These are phyloP conservation scores for Etheostoma cragini DNA, from an alignment of 2,113 vertebrate species.

Conservation along the genomic window DNA sequence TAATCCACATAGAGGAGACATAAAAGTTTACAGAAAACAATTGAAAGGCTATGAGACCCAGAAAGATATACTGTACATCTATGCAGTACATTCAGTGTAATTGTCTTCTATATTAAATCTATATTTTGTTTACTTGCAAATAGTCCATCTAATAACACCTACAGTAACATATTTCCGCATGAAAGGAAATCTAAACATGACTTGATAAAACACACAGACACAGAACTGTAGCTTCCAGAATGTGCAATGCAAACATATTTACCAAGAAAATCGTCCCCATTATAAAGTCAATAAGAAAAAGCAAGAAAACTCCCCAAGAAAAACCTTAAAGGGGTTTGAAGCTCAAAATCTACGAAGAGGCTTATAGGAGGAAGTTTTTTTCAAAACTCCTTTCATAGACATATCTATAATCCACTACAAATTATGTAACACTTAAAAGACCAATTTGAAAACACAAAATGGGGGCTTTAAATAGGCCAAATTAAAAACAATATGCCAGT, in stretches of 20 bases:
- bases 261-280: conserved; percentile 19
- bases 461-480: background rate
- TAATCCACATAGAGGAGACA: background rate
- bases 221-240: background rate
- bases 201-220: conserved; percentile 5
- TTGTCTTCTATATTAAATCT: too few relatives aligned
- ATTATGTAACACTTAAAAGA: conserved; percentile 22
- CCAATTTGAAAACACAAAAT: conserved; percentile 17
- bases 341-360: conserved; percentile 46
- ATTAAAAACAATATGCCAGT: conserved; percentile 4
- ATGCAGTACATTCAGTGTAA: background rate
- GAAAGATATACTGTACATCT: background rate
- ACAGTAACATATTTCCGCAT: background rate
- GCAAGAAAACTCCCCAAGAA: conserved; percentile 10
- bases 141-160: background rate
- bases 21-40: background rate
- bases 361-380: conserved; percentile 18
- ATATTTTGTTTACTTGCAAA: background rate
- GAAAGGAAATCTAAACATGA: background rate
- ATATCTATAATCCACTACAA: conserved; percentile 36
- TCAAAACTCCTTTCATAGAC: conserved; percentile 21
- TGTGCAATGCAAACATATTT: conserved; percentile 14
- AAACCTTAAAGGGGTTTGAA: conserved; percentile 17
- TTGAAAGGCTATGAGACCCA: background rate
- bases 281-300: conserved; percentile 43